phyloP scores from a whole-genome alignment of 92 coral and sea anemone species.

The Scolanthus callimorphus region DNA sequence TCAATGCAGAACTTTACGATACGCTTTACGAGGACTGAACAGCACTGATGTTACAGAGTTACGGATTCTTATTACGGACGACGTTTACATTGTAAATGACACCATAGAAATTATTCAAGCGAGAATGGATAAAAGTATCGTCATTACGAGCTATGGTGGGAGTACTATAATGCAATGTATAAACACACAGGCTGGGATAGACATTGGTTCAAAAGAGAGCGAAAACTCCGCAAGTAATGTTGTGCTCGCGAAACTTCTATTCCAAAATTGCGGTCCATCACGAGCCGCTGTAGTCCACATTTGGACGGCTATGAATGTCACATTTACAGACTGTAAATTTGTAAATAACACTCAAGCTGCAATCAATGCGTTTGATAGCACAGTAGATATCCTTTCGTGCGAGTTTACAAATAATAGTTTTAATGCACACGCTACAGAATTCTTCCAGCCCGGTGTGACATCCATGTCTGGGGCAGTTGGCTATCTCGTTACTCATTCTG shows the following conservation, averaged over 20 bases:
- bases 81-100: slow-evolving; percentile 14
- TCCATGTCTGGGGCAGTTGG: slow-evolving; percentile 65
- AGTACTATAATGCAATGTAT: slow-evolving; percentile 23
- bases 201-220: slow-evolving; percentile 21
- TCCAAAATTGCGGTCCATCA: slow-evolving; percentile 49
- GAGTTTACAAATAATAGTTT: slow-evolving; percentile 59
- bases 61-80: slow-evolving; percentile 42
- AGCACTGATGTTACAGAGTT: slow-evolving; percentile 31
- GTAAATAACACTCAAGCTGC: slow-evolving; percentile 62
- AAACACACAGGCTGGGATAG: slow-evolving; percentile 25
- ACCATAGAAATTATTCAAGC: slow-evolving; percentile 48
- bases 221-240: slow-evolving; percentile 31
- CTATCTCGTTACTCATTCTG: slow-evolving; percentile 31
- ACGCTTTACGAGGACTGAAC: slow-evolving; percentile 46
- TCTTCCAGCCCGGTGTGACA: slow-evolving; percentile 26
- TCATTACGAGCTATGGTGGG: slow-evolving; percentile 25
- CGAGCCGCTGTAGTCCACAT: slow-evolving; percentile 55
- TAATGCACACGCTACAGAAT: slow-evolving; percentile 16
- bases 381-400: slow-evolving; percentile 44
- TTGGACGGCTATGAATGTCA: slow-evolving; percentile 50
- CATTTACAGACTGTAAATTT: slow-evolving; percentile 60
- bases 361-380: slow-evolving; percentile 67
- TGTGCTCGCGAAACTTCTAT: slow-evolving; percentile 40
- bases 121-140: slow-evolving; percentile 15
- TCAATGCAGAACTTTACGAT: slow-evolving; percentile 57